Base-by-base conservation (phyloP, 2,888 invertebrate genomes). In the Subacronicta megacephala region DNA sequence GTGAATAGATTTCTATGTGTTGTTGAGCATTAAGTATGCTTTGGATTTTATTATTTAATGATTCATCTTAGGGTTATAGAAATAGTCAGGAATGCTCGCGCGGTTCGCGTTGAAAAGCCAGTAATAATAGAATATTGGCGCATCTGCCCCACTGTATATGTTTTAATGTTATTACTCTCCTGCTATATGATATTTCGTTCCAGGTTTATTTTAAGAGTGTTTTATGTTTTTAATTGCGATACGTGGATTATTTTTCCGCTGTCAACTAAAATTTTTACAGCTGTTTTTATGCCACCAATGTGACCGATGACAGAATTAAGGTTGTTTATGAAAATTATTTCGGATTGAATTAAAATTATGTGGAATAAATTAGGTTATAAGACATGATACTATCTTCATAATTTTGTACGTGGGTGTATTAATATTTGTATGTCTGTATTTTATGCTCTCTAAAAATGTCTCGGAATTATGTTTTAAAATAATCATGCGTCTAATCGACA, bases 11-110 rank as follows among this genome's bases (percentile, higher is more conserved):
- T 82, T 83, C 81, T 83, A 81, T 86, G 87, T 89, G 91, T 89
- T 88, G 87, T 87, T 84, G 88, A 85, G 93, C 92, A 93, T 93
- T 93, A 93, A 93, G 93, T 93, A 89, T 88, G 93, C 93, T 92
- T 92, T 89, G 79, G 87, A 93, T 94, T 94, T 94, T 93, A 94
- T 94, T 93, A 94, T 93, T 93, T 93, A 94, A 93, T 94, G 94
- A 94, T 90, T 94, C 94, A 94, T 93, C 92, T 92, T 90, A 90
- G 91, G 92, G 90, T 90, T 94, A 90, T 94, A 90, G 93, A 93
- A 94, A 93, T 93, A 93, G 93, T 92, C 84, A 83, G 92, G 93
- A 93, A 92, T 93, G 92, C 87, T 90, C 87, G 87, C 85, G 87
- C 85, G 82, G 89, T 90, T 87, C 87, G 87, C 82, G 90, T 82